Evolutionary conservation across 2,113 vertebrate genomes (phyloP).

Genomic region (Perccottus glenii): DNA sequence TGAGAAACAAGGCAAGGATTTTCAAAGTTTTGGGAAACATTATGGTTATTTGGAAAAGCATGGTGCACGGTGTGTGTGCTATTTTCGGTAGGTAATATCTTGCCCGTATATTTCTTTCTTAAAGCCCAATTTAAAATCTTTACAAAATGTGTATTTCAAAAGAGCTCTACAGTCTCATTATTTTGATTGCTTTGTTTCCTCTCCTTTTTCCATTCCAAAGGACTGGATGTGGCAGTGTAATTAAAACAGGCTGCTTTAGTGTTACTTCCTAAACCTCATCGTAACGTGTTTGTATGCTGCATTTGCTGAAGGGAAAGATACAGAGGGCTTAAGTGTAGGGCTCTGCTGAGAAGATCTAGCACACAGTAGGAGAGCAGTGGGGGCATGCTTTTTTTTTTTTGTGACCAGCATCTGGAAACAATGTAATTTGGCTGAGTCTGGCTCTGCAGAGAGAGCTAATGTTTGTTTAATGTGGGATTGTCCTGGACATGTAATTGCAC

Average conservation of each 20-base stretch:
- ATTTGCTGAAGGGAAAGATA: constrained; percentile 30
- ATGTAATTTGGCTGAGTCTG: constrained; percentile 85
- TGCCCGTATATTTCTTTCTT: too few species aligned
- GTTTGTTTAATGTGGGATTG: constrained; percentile 93
- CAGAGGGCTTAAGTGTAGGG: constrained; percentile 24
- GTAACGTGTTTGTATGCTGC: constrained; percentile 50
- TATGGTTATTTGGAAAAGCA: background rate
- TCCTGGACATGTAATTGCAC: constrained; percentile 87
- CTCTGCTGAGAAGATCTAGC: background rate
- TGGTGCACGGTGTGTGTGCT: too few species aligned
- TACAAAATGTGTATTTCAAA: constrained; percentile 9
- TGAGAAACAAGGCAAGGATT: background rate
- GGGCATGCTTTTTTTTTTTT: constrained; percentile 28
- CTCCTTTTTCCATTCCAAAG: constrained; percentile 18
- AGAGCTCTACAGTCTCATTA: constrained; percentile 20
- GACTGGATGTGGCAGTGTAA: constrained; percentile 65
- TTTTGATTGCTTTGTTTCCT: constrained; percentile 21
- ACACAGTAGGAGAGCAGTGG: constrained; percentile 23
- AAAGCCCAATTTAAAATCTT: constrained; percentile 3
- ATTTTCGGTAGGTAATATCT: too few species aligned
- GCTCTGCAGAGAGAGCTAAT: constrained; percentile 75
- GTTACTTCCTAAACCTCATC: constrained; percentile 77
- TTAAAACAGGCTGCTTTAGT: constrained; percentile 84
- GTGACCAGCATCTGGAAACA: constrained; percentile 91
- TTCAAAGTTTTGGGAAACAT: too few species aligned